Conservation (phyloP, 1,140 invertebrate genomes). For the Trichoplusia ni region DNA sequence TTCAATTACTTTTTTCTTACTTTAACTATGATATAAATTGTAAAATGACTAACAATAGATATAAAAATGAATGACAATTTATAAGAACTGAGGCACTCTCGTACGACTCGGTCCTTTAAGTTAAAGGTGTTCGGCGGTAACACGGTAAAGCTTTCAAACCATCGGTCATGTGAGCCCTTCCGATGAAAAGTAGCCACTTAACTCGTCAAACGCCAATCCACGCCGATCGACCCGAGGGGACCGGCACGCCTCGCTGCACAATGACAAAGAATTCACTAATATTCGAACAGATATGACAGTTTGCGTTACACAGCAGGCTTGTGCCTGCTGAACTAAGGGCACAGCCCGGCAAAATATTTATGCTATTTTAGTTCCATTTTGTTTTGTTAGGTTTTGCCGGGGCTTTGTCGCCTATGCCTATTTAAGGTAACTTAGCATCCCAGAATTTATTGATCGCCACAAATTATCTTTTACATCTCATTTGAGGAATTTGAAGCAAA, state of each 20-base stretch:
- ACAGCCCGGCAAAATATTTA: too few relatives aligned
- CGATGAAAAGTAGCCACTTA: conserved; percentile 76
- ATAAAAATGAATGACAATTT: background rate
- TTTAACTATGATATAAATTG: too few relatives aligned
- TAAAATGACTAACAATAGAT: background rate
- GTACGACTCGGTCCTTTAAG: conserved; percentile 23
- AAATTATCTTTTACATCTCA: too few relatives aligned
- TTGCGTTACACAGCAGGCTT: too few relatives aligned
- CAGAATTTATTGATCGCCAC: too few relatives aligned
- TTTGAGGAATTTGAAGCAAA: too few relatives aligned
- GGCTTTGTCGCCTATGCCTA: too few relatives aligned
- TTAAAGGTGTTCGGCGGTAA: conserved; percentile 54
- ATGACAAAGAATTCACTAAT: conserved; percentile 51
- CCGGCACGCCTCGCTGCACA: conserved; percentile 48
- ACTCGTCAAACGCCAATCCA: conserved; percentile 71
- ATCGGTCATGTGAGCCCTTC: conserved; percentile 68
- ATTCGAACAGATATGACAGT: background rate
- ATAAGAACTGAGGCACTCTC: background rate
- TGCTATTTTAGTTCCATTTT: too few relatives aligned
- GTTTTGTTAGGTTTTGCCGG: too few relatives aligned
- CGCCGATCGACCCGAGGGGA: conserved; percentile 37
- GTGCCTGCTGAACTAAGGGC: too few relatives aligned
- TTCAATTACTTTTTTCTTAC: background rate
- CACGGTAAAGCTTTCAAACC: conserved; percentile 73
- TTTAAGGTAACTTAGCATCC: too few relatives aligned